Base-by-base conservation (phyloP, 2,888 invertebrate genomes). In the Drosophila silvestris region DNA sequence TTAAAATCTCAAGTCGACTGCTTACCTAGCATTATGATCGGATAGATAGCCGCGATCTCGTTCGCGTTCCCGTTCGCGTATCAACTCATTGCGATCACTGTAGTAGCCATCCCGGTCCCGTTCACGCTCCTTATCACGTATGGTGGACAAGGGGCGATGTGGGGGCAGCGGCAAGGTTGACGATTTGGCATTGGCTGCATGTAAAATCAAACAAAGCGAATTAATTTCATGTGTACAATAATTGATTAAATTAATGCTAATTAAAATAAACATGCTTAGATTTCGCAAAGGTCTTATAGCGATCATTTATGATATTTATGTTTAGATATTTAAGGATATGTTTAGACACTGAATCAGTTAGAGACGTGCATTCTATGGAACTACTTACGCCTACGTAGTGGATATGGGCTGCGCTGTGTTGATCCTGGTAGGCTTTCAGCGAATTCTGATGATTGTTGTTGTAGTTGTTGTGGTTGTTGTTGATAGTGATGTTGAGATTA, bases 371-470 rank as follows among this genome's bases (percentile, higher is more conserved):
- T 41, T 79, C 32, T 72, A 85, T 85, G 85, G 78, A 83, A 89
- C 89, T 93, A 96, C 97, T 97, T 95, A 97, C 97, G 96, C 95
- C 97, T 96, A 94, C 97, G 95, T 82, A 96, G 95, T 85, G 96
- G 97, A 94, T 97, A 97, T 68, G 97, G 97, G 93, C 97, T 97
- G 93, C 97, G 96, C 94, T 97, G 97, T 92, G 96, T 97, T 85
- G 97, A 96, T 91, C 97, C 95, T 83, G 97, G 97, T 94, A 97
- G 94, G 94, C 96, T 97, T 94, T 97, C 97, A 90, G 97, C 97
- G 94, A 97, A 97, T 95, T 97, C 97, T 97, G 94, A 85, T 91
- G 83, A 77, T 84, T 66, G 77, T 85, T 70, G 68, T 75, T 63
- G 63, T 74, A 71, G 68, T 81, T 77, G 58, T 70, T 67, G 62